These are phyloP conservation scores for Eunapius fragilis DNA, from an alignment of 37 sponge, comb jelly and placozoan species.

Conservation along the genomic window DNA sequence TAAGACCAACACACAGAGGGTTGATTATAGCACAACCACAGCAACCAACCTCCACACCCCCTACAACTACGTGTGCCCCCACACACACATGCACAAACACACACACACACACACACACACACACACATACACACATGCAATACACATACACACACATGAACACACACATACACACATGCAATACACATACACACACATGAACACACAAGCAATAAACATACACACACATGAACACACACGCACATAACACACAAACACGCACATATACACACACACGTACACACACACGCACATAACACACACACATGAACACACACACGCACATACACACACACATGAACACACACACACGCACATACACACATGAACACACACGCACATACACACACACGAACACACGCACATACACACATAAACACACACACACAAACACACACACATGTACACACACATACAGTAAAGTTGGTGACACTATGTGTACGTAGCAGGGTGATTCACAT, in stretches of 20 bases:
- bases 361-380: no score
- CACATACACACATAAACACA: no score
- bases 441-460: no score
- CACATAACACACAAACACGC: neutral
- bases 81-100: neutral
- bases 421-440: no score
- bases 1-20: neutral
- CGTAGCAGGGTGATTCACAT: no score
- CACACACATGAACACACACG: neutral
- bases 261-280: neutral
- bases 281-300: neutral
- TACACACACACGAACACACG: no score
- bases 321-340: neutral
- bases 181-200: neutral
- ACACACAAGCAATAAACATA: neutral
- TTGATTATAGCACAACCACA: neutral
- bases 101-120: neutral
- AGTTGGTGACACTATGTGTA: no score
- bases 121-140: conserved; percentile 7
- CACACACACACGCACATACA: neutral
- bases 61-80: no score
- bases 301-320: no score
- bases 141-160: conserved; percentile 3
- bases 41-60: no score
- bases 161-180: neutral